Percentiles rank a stretch among this genome's conserved stretches.
These are phyloP conservation scores for Eupithecia abbreviata DNA, from an alignment of 2,888 invertebrate species.

Conservation along the genomic window DNA sequence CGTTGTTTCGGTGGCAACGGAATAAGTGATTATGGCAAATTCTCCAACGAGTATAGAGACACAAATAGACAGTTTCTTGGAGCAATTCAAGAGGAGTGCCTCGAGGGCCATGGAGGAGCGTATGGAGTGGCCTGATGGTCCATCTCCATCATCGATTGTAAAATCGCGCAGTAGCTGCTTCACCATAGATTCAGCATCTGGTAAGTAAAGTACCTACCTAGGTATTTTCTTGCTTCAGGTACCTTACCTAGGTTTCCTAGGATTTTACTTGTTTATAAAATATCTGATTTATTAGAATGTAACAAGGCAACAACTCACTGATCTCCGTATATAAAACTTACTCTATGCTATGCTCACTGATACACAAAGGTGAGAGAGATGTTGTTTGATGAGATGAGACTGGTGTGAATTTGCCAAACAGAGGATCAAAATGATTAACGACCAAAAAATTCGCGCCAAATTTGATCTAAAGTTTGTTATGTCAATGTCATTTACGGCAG, in stretches of 20 bases:
- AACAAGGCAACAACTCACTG: background rate
- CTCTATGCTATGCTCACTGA: too few species aligned
- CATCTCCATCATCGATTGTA: conserved; percentile 75
- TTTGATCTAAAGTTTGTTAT: background rate
- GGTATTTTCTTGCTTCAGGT: background rate
- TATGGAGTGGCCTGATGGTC: conserved; percentile 81
- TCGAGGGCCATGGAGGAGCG: conserved; percentile 89
- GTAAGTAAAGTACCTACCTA: conserved; percentile 53
- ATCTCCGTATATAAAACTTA: too few species aligned
- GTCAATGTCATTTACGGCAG: background rate
- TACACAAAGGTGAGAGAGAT: background rate
- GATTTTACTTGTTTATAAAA: background rate
- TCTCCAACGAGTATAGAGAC: conserved; percentile 90
- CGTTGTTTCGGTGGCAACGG: conserved; percentile 80
- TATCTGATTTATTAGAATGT: background rate
- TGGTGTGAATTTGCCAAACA: background rate
- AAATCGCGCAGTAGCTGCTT: conserved; percentile 82
- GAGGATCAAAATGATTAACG: background rate
- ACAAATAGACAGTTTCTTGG: conserved; percentile 93
- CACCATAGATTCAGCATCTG: conserved; percentile 72
- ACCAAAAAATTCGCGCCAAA: background rate
- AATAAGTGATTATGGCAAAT: conserved; percentile 84
- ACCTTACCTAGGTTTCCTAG: background rate
- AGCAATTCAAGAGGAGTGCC: conserved; percentile 91
- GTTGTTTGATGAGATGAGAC: background rate